These are phyloP conservation scores for Propithecus deckenii DNA, from an alignment of 2,797 vertebrate genomes.

Conservation along the genomic window DNA sequence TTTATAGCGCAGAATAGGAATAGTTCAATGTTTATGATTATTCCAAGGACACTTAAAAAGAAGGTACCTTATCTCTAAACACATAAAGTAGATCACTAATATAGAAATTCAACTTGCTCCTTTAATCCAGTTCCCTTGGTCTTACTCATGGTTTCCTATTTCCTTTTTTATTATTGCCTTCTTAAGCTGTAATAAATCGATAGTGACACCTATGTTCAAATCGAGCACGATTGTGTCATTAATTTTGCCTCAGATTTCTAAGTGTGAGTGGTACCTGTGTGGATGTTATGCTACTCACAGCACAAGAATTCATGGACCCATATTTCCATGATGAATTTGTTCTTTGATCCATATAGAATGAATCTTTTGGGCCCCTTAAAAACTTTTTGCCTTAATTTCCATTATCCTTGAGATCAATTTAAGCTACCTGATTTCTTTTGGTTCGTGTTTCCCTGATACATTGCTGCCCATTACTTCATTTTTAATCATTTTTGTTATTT, in stretches of 20 bases:
- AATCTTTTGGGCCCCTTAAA: neutral
- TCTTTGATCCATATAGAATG: neutral
- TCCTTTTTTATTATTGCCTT: neutral
- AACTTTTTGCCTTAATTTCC: neutral
- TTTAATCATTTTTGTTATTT: neutral
- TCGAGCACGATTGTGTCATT: neutral
- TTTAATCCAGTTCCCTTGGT: neutral
- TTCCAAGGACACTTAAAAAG: constrained; percentile 25
- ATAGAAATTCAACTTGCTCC: neutral
- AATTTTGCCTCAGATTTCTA: neutral
- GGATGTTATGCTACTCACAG: neutral
- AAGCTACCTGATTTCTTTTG: neutral
- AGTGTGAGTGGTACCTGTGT: neutral
- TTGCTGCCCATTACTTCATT: neutral
- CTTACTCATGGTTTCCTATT: neutral
- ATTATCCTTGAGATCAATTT: neutral
- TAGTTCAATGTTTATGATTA: neutral
- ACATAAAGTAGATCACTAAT: neutral
- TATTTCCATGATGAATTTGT: neutral
- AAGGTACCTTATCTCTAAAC: neutral
- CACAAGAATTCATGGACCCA: neutral
- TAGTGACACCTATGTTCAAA: neutral
- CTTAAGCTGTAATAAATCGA: neutral
- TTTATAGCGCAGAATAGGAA: neutral
- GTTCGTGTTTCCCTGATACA: neutral